Conservation (phyloP, 2,888 invertebrate species). For the Macrostomum cliftonense region DNA sequence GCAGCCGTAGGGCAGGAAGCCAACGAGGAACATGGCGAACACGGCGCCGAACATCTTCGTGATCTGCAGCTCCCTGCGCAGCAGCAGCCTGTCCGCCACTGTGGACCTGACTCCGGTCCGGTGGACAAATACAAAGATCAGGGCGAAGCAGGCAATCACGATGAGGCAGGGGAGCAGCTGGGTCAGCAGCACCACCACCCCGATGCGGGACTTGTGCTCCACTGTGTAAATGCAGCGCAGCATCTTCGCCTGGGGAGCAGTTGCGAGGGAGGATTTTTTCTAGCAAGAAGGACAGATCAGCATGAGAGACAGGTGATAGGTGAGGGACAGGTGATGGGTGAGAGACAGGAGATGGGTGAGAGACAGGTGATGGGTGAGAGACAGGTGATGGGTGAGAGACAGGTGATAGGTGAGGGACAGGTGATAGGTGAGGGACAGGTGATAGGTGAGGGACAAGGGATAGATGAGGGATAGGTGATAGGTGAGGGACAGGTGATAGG, state of each 20-base stretch:
- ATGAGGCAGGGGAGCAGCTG: conserved; percentile 31
- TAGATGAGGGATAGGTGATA: too few relatives aligned
- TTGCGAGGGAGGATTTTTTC: too few relatives aligned
- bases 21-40: conserved; percentile 28
- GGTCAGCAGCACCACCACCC: conserved; percentile 24
- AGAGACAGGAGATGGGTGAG: too few relatives aligned
- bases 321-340: too few relatives aligned
- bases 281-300: conserved; percentile 14
- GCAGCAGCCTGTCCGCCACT: conserved; percentile 17
- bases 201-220: conserved; percentile 23
- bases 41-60: conserved; percentile 37
- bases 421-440: too few relatives aligned
- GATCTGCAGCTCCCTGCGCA: conserved; percentile 30
- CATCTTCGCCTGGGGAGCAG: conserved; percentile 26
- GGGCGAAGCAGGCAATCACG: conserved; percentile 28
- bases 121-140: conserved; percentile 29
- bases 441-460: too few relatives aligned
- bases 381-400: too few relatives aligned
- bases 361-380: too few relatives aligned
- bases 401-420: too few relatives aligned
- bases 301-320: background rate
- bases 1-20: conserved; percentile 30
- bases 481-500: too few relatives aligned
- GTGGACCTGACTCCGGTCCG: conserved; percentile 22
- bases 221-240: conserved; percentile 26